A percentile compares a stretch with the other conserved stretches of the same genome.
Conservation (phyloP, 1,140 invertebrate species). For the Lordiphosa stackelbergi region DNA sequence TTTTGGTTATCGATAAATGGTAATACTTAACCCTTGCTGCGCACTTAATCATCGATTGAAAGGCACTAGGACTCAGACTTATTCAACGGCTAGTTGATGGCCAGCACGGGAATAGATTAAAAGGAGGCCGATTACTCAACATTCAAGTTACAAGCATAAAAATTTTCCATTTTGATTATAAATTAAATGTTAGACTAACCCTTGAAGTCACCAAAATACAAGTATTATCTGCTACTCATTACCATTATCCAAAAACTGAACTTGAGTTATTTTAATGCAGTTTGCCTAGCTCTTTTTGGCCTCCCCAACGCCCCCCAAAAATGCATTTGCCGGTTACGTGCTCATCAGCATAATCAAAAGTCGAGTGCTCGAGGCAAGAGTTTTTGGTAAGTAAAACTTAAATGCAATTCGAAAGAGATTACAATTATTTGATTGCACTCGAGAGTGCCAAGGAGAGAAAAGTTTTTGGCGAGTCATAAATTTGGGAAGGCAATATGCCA, state of each 20-base stretch:
- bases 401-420: constrained; percentile 68
- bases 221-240: constrained; percentile 46
- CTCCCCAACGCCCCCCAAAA: constrained; percentile 33
- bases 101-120: no score
- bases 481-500: constrained; percentile 49
- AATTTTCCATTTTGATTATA: no score
- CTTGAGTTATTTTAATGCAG: constrained; percentile 19
- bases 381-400: constrained; percentile 34
- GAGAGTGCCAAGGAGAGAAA: constrained; percentile 23
- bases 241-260: constrained; percentile 49
- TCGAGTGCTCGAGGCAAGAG: constrained; percentile 19
- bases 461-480: constrained; percentile 60
- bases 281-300: constrained; percentile 60
- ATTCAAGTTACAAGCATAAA: no score
- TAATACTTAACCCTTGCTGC: no score
- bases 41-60: no score
- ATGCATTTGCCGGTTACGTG: constrained; percentile 64
- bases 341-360: constrained; percentile 64
- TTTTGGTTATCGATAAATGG: no score
- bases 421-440: constrained; percentile 70
- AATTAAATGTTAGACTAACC: constrained; percentile 5
- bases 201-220: constrained; percentile 6
- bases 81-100: no score
- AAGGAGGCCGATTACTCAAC: no score
- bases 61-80: no score